phyloP scores from a whole-genome alignment of 2,888 invertebrate species.

The Pedicia rivosa region DNA sequence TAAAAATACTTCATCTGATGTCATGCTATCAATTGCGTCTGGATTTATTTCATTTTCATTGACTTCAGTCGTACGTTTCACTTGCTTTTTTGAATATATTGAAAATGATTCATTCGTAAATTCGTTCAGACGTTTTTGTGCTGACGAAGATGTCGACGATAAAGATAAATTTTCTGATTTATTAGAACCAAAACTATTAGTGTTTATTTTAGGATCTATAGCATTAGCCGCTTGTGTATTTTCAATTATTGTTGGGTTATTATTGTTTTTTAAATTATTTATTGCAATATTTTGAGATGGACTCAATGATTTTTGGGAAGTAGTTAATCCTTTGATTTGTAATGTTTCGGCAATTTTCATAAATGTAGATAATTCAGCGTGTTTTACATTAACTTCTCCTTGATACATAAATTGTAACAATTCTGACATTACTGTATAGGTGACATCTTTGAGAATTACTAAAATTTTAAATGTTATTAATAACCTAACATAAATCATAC shows the following conservation, averaged over 20 bases:
- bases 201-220: background rate
- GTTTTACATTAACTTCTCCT: slow-evolving; percentile 38
- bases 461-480: slow-evolving; percentile 8
- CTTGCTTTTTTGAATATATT: slow-evolving; percentile 26
- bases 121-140: slow-evolving; percentile 22
- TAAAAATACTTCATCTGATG: slow-evolving; percentile 27
- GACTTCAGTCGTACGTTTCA: slow-evolving; percentile 21
- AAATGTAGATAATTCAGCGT: slow-evolving; percentile 31
- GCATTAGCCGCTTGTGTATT: background rate
- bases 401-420: slow-evolving; percentile 43
- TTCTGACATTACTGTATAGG: slow-evolving; percentile 36
- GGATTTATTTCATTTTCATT: slow-evolving; percentile 18
- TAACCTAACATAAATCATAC: background rate
- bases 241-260: background rate
- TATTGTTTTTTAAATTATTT: slow-evolving; percentile 2
- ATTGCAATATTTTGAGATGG: too few relatives aligned
- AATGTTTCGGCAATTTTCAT: slow-evolving; percentile 33
- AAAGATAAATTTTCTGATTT: slow-evolving; percentile 7
- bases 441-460: slow-evolving; percentile 40
- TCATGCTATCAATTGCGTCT: slow-evolving; percentile 25
- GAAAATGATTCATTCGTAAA: slow-evolving; percentile 24
- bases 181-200: slow-evolving; percentile 1
- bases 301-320: slow-evolving; percentile 22
- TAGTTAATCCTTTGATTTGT: slow-evolving; percentile 32
- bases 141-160: slow-evolving; percentile 6